Percentiles rank a stretch among this genome's conserved stretches.
These are phyloP conservation scores for Drosophila acutilabella DNA, from an alignment of 2,888 invertebrate species.

Conservation along the genomic window DNA sequence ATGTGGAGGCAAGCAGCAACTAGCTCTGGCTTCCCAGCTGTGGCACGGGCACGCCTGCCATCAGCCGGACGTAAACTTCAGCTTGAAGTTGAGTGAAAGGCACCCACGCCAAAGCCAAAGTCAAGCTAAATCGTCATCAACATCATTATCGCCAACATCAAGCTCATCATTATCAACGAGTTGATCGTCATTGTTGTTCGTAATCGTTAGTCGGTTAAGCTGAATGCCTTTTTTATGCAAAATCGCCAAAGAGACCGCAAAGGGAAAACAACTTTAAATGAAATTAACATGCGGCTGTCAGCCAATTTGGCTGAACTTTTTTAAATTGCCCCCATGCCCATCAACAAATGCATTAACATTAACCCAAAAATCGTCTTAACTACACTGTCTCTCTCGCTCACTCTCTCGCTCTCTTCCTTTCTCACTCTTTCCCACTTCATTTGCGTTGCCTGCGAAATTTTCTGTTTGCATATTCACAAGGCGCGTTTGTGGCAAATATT, in stretches of 20 bases:
- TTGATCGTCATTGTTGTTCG: constrained; percentile 1
- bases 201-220: constrained; percentile 15
- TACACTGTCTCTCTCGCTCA: constrained; percentile 16
- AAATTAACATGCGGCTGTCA: constrained; percentile 74
- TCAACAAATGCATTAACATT: constrained; percentile 76
- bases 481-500: constrained; percentile 63
- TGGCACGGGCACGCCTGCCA: constrained; percentile 24
- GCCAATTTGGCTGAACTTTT: constrained; percentile 74
- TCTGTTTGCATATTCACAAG: constrained; percentile 66
- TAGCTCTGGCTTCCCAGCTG: not conserved
- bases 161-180: constrained; percentile 2
- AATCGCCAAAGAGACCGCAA: constrained; percentile 45
- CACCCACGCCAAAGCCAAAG: constrained; percentile 61
- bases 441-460: constrained; percentile 35
- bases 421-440: constrained; percentile 3
- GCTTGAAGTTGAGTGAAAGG: constrained; percentile 69
- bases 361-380: constrained; percentile 69
- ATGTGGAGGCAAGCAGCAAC: constrained; percentile 25
- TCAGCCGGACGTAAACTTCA: constrained; percentile 50
- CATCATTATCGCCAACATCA: constrained; percentile 9
- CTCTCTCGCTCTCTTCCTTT: not conserved
- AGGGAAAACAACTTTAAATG: constrained; percentile 74
- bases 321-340: constrained; percentile 67
- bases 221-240: constrained; percentile 42
- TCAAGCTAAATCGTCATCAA: constrained; percentile 2